Evolutionary conservation across 2,888 invertebrate genomes (phyloP).

Genomic region (Zhuqinia jingwanae): DNA sequence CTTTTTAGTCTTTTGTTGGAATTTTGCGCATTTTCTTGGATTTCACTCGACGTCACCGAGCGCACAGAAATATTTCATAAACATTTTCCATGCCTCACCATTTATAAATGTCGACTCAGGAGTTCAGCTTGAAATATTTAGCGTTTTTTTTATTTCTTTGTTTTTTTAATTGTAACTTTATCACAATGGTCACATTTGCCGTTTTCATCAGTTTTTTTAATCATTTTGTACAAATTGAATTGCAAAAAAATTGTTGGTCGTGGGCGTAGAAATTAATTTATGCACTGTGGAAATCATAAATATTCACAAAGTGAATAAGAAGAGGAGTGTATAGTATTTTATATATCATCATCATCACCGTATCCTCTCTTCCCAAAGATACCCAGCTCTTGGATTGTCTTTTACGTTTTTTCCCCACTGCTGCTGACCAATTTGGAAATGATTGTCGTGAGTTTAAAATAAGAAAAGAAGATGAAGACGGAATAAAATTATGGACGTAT

Average conservation of each 20-base stretch:
- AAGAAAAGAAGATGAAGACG: slow-evolving; percentile 1
- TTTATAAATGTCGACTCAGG: neutral
- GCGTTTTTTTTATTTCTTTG: neutral
- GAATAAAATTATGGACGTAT: slow-evolving; percentile 35
- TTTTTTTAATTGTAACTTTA: slow-evolving; percentile 25
- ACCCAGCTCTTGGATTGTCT: slow-evolving; percentile 2
- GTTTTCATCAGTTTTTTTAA: slow-evolving; percentile 25
- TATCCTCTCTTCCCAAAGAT: slow-evolving; percentile 23
- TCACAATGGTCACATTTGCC: slow-evolving; percentile 16
- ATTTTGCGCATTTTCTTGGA: neutral
- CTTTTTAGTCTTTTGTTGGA: slow-evolving; percentile 12
- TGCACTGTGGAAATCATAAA: slow-evolving; percentile 52
- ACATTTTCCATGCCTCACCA: neutral
- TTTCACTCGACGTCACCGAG: too few species aligned
- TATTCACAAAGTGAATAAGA: slow-evolving; percentile 9
- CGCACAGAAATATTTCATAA: neutral
- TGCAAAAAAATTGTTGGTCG: slow-evolving; percentile 10
- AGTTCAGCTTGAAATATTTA: neutral
- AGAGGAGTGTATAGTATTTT: slow-evolving; percentile 24
- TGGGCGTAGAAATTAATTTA: slow-evolving; percentile 42
- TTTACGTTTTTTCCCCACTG: neutral
- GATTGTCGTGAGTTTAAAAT: slow-evolving; percentile 43
- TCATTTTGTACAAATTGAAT: neutral
- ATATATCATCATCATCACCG: slow-evolving; percentile 23
- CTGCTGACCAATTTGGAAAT: slow-evolving; percentile 47